Evolutionary conservation across 2,888 invertebrate species (phyloP), one percentile per base, ranked within the genome.

Genomic region (Melinaea menophilus): DNA sequence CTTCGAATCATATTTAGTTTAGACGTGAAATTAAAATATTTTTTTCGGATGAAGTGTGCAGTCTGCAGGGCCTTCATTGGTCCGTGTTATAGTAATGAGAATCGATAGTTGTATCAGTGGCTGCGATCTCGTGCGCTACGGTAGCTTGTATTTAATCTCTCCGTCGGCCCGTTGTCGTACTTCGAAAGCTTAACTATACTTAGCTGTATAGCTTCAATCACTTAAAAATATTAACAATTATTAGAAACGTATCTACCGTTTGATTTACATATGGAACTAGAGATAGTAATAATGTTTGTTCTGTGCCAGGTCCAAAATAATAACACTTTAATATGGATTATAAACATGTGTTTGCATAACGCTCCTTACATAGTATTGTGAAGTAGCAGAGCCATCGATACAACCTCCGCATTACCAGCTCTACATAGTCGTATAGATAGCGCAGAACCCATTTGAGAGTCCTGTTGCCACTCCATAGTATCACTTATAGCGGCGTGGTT

Each of bases 51-150:
- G 5, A 31, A 51, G 22, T 31, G 31, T 51, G 22, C 31, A 51
- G 51, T 41, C 9, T 41, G 51, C 51, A 51, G 51, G 31, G 51
- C 51, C 11, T 41, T 41, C 41, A 41, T 41, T 41, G 51, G 22
- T 11, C 59, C 58, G 51, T 60, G 56, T 62, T 55, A 62, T 55
- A 65, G 64, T 69, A 69, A 71, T 69, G 71, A 69, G 69, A 68
- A 66, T 67, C 71, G 69, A 71, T 72, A 68, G 66, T 68, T 58
- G 62, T 72, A 72, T 70, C 72, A 64, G 63, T 63, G 64, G 64
- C 64, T 65, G 57, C 61, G 62, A 72, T 72, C 71, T 69, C 62
- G 62, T 62, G 63, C 64, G 65, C 63, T 60, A 67, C 70, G 60
- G 69, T 66, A 68, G 71, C 70, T 65, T 58, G 58, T 61, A 58